Conservation (phyloP, 2,888 invertebrate genomes). For the Acleris holmiana region DNA sequence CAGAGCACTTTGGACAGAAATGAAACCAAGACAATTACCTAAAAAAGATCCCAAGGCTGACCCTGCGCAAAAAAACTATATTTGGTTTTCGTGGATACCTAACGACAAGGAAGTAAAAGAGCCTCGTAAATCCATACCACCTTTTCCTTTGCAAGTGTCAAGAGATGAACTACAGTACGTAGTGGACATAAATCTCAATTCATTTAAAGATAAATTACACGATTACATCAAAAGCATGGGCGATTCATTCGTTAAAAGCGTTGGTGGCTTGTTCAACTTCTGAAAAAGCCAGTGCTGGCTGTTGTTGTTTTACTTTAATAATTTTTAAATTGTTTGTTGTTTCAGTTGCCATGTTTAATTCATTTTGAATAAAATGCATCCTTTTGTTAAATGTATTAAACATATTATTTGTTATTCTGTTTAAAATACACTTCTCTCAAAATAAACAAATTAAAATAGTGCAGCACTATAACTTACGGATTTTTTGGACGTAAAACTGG, state of each 20-base stretch:
- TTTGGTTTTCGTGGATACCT: conserved; percentile 56
- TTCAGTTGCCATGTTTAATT: background rate
- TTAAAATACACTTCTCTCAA: too few species aligned
- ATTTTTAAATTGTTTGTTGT: background rate
- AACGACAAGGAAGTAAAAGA: conserved; percentile 48
- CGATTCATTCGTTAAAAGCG: conserved; percentile 49
- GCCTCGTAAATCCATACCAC: conserved; percentile 40
- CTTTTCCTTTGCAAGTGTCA: conserved; percentile 55
- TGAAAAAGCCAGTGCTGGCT: conserved; percentile 36
- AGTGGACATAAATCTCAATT: conserved; percentile 51
- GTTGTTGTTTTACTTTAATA: conserved; percentile 10
- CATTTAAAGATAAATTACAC: conserved; percentile 49
- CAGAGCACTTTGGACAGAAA: conserved; percentile 52
- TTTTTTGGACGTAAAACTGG: conserved; percentile 1
- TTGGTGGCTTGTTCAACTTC: conserved; percentile 49
- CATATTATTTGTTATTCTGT: too few species aligned
- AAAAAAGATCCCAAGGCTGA: conserved; percentile 50
- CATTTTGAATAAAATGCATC: too few species aligned
- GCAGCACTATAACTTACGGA: too few species aligned
- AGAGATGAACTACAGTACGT: conserved; percentile 53
- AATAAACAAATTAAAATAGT: too few species aligned
- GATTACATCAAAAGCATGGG: conserved; percentile 49
- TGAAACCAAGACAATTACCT: conserved; percentile 49
- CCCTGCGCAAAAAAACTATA: conserved; percentile 50
- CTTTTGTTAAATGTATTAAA: too few species aligned